Evolutionary conservation across 2,888 invertebrate genomes (phyloP), one percentile per base, ranked within the genome.

Genomic region (Euplexia lucipara): DNA sequence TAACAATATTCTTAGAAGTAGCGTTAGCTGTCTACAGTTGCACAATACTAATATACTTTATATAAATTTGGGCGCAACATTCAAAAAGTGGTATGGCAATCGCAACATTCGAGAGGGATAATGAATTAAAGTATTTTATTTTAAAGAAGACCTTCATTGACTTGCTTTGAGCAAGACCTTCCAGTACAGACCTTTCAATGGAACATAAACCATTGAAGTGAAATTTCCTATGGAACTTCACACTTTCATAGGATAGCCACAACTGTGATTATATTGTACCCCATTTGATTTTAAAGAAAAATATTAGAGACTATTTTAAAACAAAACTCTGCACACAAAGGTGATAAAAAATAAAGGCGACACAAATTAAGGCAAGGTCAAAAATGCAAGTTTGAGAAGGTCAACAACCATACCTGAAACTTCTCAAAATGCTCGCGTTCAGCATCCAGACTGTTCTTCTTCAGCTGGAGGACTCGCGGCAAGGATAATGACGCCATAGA

Each of bases 361-460:
- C 10, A 62, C 37, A 37, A 70, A 54, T 44, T 35, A 61, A 32
- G 20, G 22, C 60, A 75, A 76, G 81, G 74, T 63, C 52, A 64
- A 61, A 61, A 63, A 48, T 54, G 45, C 32, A 66, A 67, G 56
- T 57, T 53, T 54, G 39, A 57, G 49, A 70, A 73, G 73, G 70
- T 62, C 62, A 70, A 54, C 44, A 62, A 68, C 57, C 63, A 61
- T 93, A 98, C 98, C 97, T 98, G 98, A 87, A 97, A 96, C 91
- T 97, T 98, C 92, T 98, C 98, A 89, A 98, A 98, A 84, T 97
- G 97, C 90, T 98, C 98, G 60, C 97, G 96, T 91, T 98, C 98
- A 78, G 97, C 96, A 88, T 97, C 97, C 87, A 97, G 91, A 87
- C 97, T 97, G 75, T 97, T 97, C 94, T 97, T 97, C 88, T 97